phyloP scores from a whole-genome alignment of 2,113 vertebrate genomes.

The Mellivora capensis region DNA sequence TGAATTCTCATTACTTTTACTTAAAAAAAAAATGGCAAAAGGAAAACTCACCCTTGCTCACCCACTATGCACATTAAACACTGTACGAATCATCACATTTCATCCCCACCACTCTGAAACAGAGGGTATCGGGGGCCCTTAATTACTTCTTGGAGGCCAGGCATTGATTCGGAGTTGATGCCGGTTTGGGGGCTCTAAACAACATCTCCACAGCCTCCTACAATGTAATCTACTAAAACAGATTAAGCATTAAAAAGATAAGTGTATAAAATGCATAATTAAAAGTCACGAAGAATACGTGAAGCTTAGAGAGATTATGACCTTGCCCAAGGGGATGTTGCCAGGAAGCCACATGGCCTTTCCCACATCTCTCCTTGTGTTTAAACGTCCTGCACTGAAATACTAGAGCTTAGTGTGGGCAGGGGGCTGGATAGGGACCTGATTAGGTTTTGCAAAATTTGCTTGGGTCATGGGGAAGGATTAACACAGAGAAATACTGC shows the following conservation, averaged over 20 bases:
- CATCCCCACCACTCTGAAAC: neutral
- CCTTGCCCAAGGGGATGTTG: neutral
- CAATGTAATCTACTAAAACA: neutral
- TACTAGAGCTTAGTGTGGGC: too few species aligned
- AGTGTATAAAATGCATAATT: neutral
- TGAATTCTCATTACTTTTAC: neutral
- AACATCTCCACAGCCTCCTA: neutral
- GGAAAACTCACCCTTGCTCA: neutral
- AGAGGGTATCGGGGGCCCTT: neutral
- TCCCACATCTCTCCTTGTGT: neutral
- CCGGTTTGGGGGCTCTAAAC: neutral
- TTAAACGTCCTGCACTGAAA: neutral
- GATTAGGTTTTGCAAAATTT: neutral
- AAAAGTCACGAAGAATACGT: neutral
- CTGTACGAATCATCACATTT: neutral
- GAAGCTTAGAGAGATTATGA: neutral
- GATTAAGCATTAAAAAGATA: neutral
- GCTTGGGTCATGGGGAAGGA: neutral
- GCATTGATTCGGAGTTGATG: neutral
- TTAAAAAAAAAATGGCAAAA: neutral
- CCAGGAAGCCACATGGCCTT: rapidly evolving
- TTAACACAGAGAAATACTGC: neutral
- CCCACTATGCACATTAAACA: neutral
- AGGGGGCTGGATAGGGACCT: neutral
- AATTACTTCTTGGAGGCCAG: neutral